These are phyloP conservation scores for Calosoma granatense DNA, from an alignment of 1,140 invertebrate species.

Conservation along the genomic window DNA sequence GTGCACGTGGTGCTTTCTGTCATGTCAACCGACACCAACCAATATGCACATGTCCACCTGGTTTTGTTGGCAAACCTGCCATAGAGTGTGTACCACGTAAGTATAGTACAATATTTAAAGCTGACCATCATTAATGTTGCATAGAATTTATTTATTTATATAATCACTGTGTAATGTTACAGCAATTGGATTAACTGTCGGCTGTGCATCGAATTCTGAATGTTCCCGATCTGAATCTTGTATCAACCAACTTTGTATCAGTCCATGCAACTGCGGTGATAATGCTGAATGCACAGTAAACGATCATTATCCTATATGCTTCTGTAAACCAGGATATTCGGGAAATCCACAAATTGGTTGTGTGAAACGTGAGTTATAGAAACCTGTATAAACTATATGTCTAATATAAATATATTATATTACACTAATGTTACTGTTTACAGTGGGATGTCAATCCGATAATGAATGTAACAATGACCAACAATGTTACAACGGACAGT, in stretches of 20 bases:
- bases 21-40: conserved; percentile 62
- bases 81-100: conserved; percentile 67
- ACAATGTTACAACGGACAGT: conserved; percentile 72
- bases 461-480: conserved; percentile 65
- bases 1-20: conserved; percentile 68
- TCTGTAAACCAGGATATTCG: conserved; percentile 64
- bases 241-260: conserved; percentile 64
- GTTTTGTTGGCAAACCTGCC: conserved; percentile 62
- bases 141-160: neutral
- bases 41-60: conserved; percentile 67
- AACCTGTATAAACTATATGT: neutral
- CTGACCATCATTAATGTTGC: neutral
- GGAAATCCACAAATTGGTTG: conserved; percentile 76
- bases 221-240: conserved; percentile 71
- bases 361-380: conserved; percentile 46
- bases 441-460: conserved; percentile 70
- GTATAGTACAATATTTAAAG: conserved; percentile 32
- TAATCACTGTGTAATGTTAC: conserved; percentile 23
- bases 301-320: conserved; percentile 73
- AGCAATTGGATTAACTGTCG: conserved; percentile 48
- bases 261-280: conserved; percentile 74
- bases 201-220: conserved; percentile 67
- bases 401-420: conserved; percentile 8
- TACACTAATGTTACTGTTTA: conserved; percentile 22
- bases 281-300: conserved; percentile 69